Evolutionary conservation across 2,113 vertebrate species (phyloP).

Genomic region (Eidolon helvum): DNA sequence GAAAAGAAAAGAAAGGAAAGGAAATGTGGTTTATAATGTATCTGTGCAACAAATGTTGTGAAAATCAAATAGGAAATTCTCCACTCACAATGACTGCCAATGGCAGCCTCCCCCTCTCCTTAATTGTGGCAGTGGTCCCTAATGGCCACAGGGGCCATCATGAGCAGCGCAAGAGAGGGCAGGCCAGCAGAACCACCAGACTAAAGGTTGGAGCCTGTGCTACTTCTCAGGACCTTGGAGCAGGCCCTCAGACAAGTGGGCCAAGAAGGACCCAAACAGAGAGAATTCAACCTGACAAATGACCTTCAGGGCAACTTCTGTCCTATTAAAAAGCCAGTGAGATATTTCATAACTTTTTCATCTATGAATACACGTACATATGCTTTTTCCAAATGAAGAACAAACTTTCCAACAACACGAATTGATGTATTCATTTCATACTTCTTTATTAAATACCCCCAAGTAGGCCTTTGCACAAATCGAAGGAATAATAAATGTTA

Average conservation of each 20-base stretch:
- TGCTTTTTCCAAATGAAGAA: neutral
- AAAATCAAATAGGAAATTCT: conserved; percentile 41
- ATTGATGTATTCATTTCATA: neutral
- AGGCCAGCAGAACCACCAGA: neutral
- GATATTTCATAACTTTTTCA: neutral
- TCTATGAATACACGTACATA: neutral
- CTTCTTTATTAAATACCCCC: neutral
- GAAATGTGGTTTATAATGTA: conserved; percentile 60
- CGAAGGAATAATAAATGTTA: neutral
- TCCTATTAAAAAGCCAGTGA: neutral
- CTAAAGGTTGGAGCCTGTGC: accelerated
- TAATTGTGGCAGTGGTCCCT: neutral
- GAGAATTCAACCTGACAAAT: neutral
- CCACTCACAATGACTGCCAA: neutral
- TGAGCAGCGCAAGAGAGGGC: accelerated
- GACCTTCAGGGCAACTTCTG: neutral
- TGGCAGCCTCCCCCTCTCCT: neutral
- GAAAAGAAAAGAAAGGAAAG: neutral
- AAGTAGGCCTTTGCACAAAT: neutral
- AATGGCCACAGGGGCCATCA: too few relatives aligned
- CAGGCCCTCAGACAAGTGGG: neutral
- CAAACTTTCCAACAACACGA: neutral
- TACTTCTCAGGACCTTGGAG: neutral
- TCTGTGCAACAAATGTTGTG: conserved; percentile 8
- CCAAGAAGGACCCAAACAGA: neutral